phyloP scores from a whole-genome alignment of 2,888 invertebrate species.

The Apodemia zela region DNA sequence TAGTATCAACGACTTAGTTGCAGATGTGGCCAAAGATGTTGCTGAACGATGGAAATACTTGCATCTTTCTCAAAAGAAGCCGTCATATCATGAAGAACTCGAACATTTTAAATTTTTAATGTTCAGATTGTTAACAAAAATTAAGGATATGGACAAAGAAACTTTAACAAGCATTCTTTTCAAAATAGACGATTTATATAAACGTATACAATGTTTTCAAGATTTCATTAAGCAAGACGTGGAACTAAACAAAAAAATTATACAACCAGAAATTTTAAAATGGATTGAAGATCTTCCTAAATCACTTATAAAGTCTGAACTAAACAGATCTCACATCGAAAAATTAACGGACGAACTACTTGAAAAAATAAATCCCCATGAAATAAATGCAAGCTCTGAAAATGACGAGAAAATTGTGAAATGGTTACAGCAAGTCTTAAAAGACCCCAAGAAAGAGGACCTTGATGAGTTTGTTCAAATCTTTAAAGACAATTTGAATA shows the following conservation, averaged over 20 bases:
- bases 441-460: constrained; percentile 5
- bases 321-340: constrained; percentile 7
- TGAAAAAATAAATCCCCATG: constrained; percentile 16
- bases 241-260: background rate
- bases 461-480: constrained; percentile 23
- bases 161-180: constrained; percentile 19
- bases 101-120: constrained; percentile 29
- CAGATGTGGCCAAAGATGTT: constrained; percentile 23
- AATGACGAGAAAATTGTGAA: constrained; percentile 21
- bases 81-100: constrained; percentile 23
- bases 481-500: constrained; percentile 23
- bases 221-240: background rate
- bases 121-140: constrained; percentile 21
- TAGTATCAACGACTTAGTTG: constrained; percentile 23
- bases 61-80: constrained; percentile 23
- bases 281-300: constrained; percentile 1
- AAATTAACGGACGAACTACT: constrained; percentile 20
- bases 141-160: constrained; percentile 22
- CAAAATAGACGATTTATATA: constrained; percentile 18
- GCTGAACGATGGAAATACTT: constrained; percentile 28
- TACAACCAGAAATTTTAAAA: background rate
- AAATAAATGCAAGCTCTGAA: constrained; percentile 10
- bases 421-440: constrained; percentile 26
- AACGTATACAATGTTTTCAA: background rate
- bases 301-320: constrained; percentile 14